A percentile compares a stretch with the other conserved stretches of the same genome.
Conservation (phyloP, 1,140 invertebrate species). For the Propsilocerus akamusi region DNA sequence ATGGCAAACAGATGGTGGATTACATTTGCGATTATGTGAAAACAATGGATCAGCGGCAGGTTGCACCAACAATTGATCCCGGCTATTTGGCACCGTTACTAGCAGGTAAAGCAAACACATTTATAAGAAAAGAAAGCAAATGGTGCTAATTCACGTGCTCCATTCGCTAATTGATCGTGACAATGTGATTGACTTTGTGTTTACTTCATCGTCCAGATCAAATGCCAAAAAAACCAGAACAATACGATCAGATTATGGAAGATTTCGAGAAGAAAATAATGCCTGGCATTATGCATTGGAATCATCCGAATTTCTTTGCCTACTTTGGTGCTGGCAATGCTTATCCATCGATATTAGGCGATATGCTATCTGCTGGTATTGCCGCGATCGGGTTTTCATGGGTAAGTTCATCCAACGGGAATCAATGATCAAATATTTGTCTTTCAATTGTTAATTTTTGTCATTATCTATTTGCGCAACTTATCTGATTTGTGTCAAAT, state of each 20-base stretch:
- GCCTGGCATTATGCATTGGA: conserved; percentile 92
- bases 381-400: conserved; percentile 91
- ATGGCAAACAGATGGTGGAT: conserved; percentile 82
- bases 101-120: conserved; percentile 15
- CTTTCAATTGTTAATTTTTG: conserved; percentile 1
- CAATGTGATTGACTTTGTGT: conserved; percentile 9
- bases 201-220: conserved; percentile 30
- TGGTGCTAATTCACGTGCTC: background rate
- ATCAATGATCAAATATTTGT: background rate
- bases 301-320: conserved; percentile 89
- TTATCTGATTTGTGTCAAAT: conserved; percentile 4
- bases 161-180: background rate
- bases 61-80: conserved; percentile 65
- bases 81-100: conserved; percentile 65
- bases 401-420: conserved; percentile 39
- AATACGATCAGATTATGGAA: conserved; percentile 69
- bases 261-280: conserved; percentile 84
- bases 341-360: conserved; percentile 82
- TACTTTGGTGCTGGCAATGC: conserved; percentile 93
- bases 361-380: conserved; percentile 82
- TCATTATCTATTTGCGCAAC: background rate
- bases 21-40: conserved; percentile 80
- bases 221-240: conserved; percentile 63
- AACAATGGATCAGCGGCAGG: conserved; percentile 48
- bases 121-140: background rate